Percentiles rank a stretch among this genome's conserved stretches.
phyloP scores from a whole-genome alignment of 2,888 invertebrate genomes.

The Volucella inanis region DNA sequence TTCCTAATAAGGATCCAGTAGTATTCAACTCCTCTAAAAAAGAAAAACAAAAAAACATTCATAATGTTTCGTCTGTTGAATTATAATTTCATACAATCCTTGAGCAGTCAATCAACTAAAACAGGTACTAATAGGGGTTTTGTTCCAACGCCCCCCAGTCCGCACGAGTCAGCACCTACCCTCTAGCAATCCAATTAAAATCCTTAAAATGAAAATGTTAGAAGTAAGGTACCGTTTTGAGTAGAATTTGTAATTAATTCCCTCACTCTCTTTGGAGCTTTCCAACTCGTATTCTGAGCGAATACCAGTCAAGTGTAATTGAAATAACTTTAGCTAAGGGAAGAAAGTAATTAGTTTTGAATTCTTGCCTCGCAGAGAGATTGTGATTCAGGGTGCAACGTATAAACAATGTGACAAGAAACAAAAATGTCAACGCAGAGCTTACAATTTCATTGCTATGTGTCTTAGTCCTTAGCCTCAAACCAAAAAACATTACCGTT shows the following conservation, averaged over 20 bases:
- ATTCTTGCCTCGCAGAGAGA: slow-evolving; percentile 37
- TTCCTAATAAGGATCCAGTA: too few species aligned
- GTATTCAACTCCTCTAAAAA: too few species aligned
- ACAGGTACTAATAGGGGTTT: slow-evolving; percentile 41
- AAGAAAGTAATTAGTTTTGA: slow-evolving; percentile 64
- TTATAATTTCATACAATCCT: slow-evolving; percentile 27
- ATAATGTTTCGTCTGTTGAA: background rate
- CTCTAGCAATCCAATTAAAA: slow-evolving; percentile 58
- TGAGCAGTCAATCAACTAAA: slow-evolving; percentile 50
- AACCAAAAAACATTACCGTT: background rate
- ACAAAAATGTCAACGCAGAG: slow-evolving; percentile 35
- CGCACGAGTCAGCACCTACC: background rate
- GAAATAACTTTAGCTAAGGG: slow-evolving; percentile 56
- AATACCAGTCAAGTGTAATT: slow-evolving; percentile 57
- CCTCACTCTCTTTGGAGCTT: background rate
- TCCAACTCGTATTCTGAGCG: background rate
- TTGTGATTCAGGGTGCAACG: slow-evolving; percentile 18
- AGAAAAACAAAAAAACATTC: too few species aligned
- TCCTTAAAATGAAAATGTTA: slow-evolving; percentile 47
- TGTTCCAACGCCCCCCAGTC: slow-evolving; percentile 23
- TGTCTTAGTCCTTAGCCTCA: background rate
- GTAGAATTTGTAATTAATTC: slow-evolving; percentile 68
- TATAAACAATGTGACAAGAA: slow-evolving; percentile 40
- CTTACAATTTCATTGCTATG: slow-evolving; percentile 2
- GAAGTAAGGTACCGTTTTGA: slow-evolving; percentile 15